A percentile compares a stretch with the other conserved stretches of the same genome.
Evolutionary conservation across 1,140 invertebrate species (phyloP).

Genomic region (Drosophila albomicans): DNA sequence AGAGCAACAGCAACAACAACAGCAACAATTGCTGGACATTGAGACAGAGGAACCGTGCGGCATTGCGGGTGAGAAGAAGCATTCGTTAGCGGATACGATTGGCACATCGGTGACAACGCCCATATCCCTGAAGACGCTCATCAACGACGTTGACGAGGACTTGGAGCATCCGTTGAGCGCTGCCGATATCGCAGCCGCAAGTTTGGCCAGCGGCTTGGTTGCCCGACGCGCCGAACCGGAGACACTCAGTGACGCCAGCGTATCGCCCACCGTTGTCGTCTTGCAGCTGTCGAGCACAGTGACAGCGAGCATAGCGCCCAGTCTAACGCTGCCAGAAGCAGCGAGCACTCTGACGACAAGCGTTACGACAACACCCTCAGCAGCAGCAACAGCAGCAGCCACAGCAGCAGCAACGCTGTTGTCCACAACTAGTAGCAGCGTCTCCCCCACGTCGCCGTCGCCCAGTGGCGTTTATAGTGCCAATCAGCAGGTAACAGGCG

Average conservation of each 20-base stretch:
- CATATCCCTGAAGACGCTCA: constrained; percentile 79
- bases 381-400: constrained; percentile 4
- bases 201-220: constrained; percentile 73
- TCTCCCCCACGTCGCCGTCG: constrained; percentile 42
- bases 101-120: constrained; percentile 78
- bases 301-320: constrained; percentile 48
- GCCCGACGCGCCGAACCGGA: constrained; percentile 78
- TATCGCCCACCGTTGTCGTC: constrained; percentile 72
- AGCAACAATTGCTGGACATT: constrained; percentile 32
- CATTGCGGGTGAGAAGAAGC: constrained; percentile 61
- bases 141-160: constrained; percentile 82
- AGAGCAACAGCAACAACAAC: constrained; percentile 31
- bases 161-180: constrained; percentile 68
- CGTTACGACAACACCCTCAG: constrained; percentile 11
- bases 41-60: constrained; percentile 20
- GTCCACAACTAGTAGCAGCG: constrained; percentile 17
- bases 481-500: constrained; percentile 50
- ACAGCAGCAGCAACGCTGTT: constrained; percentile 24
- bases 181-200: constrained; percentile 77
- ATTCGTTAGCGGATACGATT: constrained; percentile 77
- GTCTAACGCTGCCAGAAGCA: constrained; percentile 22
- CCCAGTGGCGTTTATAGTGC: constrained; percentile 38
- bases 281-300: constrained; percentile 55
- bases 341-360: constrained; percentile 24
- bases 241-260: constrained; percentile 78